These are phyloP conservation scores for Anolis sagrei DNA, from an alignment of 2,113 vertebrate genomes.

Conservation along the genomic window DNA sequence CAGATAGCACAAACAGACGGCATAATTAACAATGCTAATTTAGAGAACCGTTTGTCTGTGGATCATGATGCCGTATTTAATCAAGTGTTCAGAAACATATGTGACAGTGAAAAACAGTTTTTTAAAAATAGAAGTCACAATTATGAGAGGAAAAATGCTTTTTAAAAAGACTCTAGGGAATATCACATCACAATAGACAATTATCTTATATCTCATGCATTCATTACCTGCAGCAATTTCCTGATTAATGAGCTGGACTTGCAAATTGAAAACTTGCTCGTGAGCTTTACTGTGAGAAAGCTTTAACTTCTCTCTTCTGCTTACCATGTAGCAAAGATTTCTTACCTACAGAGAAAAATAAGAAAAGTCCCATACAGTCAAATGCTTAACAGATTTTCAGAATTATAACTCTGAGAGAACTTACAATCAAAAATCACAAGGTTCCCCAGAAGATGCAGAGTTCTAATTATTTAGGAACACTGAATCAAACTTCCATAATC, in stretches of 20 bases:
- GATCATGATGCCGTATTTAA: neutral
- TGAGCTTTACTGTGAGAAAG: slow-evolving; percentile 92
- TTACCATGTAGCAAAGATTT: slow-evolving; percentile 99
- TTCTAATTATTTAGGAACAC: neutral
- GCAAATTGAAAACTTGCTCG: slow-evolving; percentile 95
- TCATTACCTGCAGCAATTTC: slow-evolving; percentile 83
- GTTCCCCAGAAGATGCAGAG: neutral
- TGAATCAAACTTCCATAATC: too few species aligned
- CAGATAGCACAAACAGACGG: too few species aligned
- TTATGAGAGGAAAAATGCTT: neutral
- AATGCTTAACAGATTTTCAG: neutral
- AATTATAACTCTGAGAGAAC: neutral
- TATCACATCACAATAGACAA: neutral
- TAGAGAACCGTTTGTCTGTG: too few species aligned
- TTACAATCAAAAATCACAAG: neutral
- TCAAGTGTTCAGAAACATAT: neutral
- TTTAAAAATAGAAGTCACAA: too few species aligned
- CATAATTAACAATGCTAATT: too few species aligned
- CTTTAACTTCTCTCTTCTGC: slow-evolving; percentile 97
- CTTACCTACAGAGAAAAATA: slow-evolving; percentile 84
- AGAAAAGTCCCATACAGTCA: neutral
- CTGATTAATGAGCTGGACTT: slow-evolving; percentile 91
- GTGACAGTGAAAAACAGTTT: neutral
- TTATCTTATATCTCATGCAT: slow-evolving; percentile 3
- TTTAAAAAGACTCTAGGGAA: slow-evolving; percentile 4